Evolutionary conservation across 92 coral and sea anemone genomes (phyloP).

Genomic region (Siderastrea siderea): DNA sequence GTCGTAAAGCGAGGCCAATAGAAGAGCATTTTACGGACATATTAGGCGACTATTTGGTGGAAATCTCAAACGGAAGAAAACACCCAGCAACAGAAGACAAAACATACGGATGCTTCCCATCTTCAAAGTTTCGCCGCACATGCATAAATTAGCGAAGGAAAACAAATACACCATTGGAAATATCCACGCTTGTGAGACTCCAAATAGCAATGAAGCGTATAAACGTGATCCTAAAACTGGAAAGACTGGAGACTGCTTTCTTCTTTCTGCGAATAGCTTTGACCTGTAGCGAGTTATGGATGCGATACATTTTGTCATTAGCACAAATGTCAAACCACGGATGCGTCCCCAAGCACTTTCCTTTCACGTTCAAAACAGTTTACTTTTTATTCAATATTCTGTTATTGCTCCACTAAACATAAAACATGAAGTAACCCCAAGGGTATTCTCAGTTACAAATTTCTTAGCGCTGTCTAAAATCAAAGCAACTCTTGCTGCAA

Average conservation of each 20-base stretch:
- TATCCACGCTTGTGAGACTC: not conserved
- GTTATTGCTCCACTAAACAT: slow-evolving; percentile 27
- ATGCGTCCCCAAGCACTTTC: slow-evolving; percentile 19
- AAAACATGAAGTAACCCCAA: slow-evolving; percentile 25
- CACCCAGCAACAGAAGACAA: slow-evolving; percentile 20
- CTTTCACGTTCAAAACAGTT: slow-evolving; percentile 40
- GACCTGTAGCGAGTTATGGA: slow-evolving; percentile 11
- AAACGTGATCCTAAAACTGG: not conserved
- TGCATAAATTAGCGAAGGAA: slow-evolving; percentile 22
- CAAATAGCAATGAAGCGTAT: slow-evolving; percentile 6
- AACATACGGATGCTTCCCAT: slow-evolving; percentile 41
- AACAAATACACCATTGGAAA: slow-evolving; percentile 3
- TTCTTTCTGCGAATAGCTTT: slow-evolving; percentile 2
- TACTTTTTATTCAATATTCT: slow-evolving; percentile 28
- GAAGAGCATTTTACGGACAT: not conserved
- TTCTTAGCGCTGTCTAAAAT: not conserved
- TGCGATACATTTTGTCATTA: slow-evolving; percentile 10
- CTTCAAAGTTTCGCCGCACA: slow-evolving; percentile 54
- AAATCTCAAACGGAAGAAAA: not conserved
- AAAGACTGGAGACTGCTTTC: not conserved
- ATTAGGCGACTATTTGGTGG: slow-evolving; percentile 9
- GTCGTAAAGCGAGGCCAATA: not conserved
- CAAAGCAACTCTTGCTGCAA: not conserved
- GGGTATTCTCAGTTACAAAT: slow-evolving; percentile 41
- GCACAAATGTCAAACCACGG: slow-evolving; percentile 35